Percentiles rank a stretch among this genome's conserved stretches.
Conservation (phyloP, 2,113 vertebrate genomes). For the Saguinus midas region DNA sequence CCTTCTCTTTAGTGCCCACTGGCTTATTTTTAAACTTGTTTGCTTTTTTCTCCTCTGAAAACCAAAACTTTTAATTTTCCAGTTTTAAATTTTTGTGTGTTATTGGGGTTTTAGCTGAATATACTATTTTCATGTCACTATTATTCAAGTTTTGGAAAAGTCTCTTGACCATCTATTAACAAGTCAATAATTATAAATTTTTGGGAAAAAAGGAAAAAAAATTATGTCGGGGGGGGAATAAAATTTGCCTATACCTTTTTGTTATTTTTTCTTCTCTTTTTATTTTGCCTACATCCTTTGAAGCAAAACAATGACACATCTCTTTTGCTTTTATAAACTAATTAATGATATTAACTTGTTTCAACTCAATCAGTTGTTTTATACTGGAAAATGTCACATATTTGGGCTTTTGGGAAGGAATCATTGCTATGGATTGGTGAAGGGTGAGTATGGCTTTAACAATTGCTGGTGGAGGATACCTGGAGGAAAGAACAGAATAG, state of each 20-base stretch:
- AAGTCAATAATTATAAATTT: not conserved
- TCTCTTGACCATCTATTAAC: not conserved
- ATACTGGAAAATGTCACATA: not conserved
- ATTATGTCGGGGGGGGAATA: not conserved
- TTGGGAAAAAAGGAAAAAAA: not conserved
- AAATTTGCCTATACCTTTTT: not conserved
- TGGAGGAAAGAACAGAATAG: not conserved
- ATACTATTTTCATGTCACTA: not conserved
- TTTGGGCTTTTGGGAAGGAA: not conserved
- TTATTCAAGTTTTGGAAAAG: not conserved
- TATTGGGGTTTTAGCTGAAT: not conserved
- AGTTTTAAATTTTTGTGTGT: not conserved
- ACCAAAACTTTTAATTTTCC: not conserved
- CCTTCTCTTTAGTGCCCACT: not conserved
- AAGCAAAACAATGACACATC: not conserved
- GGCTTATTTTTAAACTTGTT: not conserved
- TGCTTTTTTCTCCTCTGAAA: not conserved
- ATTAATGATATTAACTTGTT: not conserved
- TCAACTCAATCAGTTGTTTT: not conserved
- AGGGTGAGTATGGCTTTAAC: not conserved
- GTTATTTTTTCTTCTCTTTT: not conserved
- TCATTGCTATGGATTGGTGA: no score
- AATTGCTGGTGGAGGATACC: not conserved
- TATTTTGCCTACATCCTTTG: not conserved
- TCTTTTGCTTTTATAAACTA: not conserved